Base-by-base conservation (phyloP, 2,888 invertebrate species). In the Synergus laeviventris region DNA sequence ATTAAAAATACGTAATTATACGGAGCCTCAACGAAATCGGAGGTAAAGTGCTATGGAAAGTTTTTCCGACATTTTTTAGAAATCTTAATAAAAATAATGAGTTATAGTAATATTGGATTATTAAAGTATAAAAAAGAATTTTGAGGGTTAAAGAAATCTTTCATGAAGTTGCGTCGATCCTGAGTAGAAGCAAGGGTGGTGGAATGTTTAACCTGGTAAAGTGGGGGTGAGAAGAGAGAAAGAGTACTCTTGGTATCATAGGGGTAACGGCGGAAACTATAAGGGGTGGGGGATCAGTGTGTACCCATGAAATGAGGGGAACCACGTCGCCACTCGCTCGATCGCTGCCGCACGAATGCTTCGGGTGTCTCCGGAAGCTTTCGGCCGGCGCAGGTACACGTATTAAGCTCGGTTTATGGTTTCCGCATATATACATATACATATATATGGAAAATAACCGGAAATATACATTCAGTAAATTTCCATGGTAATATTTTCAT, bases 361-460 rank as follows among this genome's bases (percentile, higher is more conserved):
- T 84, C 84, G 84, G 81, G 76, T 78, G 78, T 81, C 80, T 84
- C 82, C 84, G 84, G 82, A 81, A 81, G 74, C 79, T 39, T 73
- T 84, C 84, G 83, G 78, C 76, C 77, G 59, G 56, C 38, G 38
- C 59, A 42, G 66, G 66, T 70, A 66, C 66, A 66, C 16, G 45
- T 66, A 49, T 66, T 66, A 66, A 66, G 45, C 66, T 66, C 66
- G 31, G 66, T 66, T 45, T 70, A 70, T 49, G 45, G 66, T 70
- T 70, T 70, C 45, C 66, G 42, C 18, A 56, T 38, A 49, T 73
- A 73, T 38, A 56, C 18, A 38, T 54, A 21, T 49, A 45, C 16
- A 12, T 45, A 42, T 39, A 21, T 21, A 49, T 49, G 16, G 11
- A 70, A n/a, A 70, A 70, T 70, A 70, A 70, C 31, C 45, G 49